Evolutionary conservation across 1,140 invertebrate genomes (phyloP).

Genomic region (Maniola jurtina): DNA sequence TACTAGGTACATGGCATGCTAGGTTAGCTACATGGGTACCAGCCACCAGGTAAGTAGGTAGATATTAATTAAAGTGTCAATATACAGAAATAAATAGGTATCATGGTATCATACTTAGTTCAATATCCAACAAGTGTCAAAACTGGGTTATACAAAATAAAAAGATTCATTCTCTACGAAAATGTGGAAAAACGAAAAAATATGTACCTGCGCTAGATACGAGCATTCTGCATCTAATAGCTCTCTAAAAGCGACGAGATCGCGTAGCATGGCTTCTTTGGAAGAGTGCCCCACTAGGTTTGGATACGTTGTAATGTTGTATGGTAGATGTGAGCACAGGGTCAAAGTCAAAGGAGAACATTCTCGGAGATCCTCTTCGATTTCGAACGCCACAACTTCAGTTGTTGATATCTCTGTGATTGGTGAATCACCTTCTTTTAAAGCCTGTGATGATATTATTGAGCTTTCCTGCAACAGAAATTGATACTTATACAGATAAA

Average conservation of each 20-base stretch:
- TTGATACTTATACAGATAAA: background rate
- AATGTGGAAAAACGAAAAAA: conserved; percentile 12
- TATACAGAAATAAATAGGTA: too few relatives aligned
- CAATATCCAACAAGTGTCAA: conserved; percentile 7
- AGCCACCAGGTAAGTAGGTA: too few relatives aligned
- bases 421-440: conserved; percentile 71
- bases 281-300: conserved; percentile 86
- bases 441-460: conserved; percentile 58
- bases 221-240: conserved; percentile 93
- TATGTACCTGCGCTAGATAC: conserved; percentile 81
- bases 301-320: conserved; percentile 91
- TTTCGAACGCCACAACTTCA: conserved; percentile 66
- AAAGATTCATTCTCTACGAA: conserved; percentile 12
- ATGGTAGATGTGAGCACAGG: conserved; percentile 86
- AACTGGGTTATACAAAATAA: conserved; percentile 18
- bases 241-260: conserved; percentile 91
- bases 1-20: too few relatives aligned
- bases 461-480: conserved; percentile 56
- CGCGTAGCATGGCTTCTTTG: conserved; percentile 83
- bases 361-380: conserved; percentile 77
- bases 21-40: too few relatives aligned
- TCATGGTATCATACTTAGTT: too few relatives aligned
- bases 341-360: conserved; percentile 83
- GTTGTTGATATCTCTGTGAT: conserved; percentile 79
- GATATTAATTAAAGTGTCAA: too few relatives aligned